A percentile compares a stretch with the other conserved stretches of the same genome.
phyloP scores from a whole-genome alignment of 2,888 invertebrate genomes.

The Punctoribates punctum region DNA sequence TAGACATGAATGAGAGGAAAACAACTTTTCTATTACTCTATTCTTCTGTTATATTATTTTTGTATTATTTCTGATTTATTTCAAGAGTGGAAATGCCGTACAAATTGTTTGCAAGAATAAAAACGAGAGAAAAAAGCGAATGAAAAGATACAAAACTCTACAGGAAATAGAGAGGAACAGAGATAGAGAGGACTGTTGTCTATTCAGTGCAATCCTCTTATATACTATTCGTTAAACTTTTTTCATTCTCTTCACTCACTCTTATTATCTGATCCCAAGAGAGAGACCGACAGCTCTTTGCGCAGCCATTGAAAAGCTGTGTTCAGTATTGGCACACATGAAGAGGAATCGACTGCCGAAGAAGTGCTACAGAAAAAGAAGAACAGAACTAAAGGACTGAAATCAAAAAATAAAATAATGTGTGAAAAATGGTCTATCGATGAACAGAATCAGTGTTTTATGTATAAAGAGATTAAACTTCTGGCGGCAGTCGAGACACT shows the following conservation, averaged over 20 bases:
- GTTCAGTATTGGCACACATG: not conserved
- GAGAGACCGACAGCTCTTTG: not conserved
- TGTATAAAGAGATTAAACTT: too few species aligned
- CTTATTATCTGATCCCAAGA: constrained; percentile 21
- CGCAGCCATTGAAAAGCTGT: not conserved
- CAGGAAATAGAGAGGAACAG: constrained; percentile 6
- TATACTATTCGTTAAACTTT: not conserved
- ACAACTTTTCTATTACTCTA: not conserved
- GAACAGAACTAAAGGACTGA: not conserved
- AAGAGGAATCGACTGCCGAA: not conserved
- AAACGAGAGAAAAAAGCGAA: not conserved
- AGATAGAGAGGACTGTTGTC: not conserved
- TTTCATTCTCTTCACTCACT: not conserved
- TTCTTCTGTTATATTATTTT: constrained; percentile 3
- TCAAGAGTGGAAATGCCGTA: not conserved
- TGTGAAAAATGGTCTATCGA: too few species aligned
- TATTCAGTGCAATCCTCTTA: constrained; percentile 14
- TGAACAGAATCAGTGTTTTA: too few species aligned
- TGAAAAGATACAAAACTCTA: not conserved
- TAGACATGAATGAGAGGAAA: not conserved
- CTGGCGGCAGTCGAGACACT: too few species aligned
- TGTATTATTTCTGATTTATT: not conserved
- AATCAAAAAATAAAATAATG: not conserved
- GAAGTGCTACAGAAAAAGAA: not conserved
- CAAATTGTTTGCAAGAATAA: not conserved